Evolutionary conservation across 2,888 invertebrate genomes (phyloP).

Genomic region (Dascillus cervinus): DNA sequence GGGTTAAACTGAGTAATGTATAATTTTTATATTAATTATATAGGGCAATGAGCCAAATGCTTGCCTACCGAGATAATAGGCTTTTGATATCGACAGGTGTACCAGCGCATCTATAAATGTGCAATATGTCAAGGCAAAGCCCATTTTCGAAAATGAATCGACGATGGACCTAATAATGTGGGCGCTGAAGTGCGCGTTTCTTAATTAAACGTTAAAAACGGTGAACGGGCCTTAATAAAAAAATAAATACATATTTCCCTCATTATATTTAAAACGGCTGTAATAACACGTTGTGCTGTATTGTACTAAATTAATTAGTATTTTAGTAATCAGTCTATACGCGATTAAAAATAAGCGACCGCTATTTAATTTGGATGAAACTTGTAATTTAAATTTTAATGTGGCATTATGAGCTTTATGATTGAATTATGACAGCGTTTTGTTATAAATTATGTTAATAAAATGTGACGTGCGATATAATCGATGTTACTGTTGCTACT

Average conservation of each 20-base stretch:
- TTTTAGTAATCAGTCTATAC: constrained; percentile 13
- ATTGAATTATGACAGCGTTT: constrained; percentile 4
- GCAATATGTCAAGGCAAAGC: too few species aligned
- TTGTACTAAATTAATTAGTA: constrained; percentile 14
- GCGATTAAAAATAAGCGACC: constrained; percentile 9
- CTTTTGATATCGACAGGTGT: constrained; percentile 20
- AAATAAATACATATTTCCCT: constrained; percentile 13
- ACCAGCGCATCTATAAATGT: neutral
- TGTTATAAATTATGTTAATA: constrained; percentile 7
- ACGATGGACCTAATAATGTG: too few species aligned
- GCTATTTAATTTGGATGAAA: constrained; percentile 11
- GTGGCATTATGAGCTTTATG: neutral
- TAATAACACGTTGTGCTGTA: constrained; percentile 14
- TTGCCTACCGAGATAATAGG: constrained; percentile 20
- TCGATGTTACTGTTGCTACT: neutral
- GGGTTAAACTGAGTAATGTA: constrained; percentile 15
- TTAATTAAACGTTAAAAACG: constrained; percentile 10
- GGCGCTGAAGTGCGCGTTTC: too few species aligned
- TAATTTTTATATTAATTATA: constrained; percentile 27
- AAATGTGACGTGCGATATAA: neutral
- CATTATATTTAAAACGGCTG: constrained; percentile 15
- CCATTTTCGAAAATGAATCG: neutral
- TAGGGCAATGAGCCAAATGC: constrained; percentile 24
- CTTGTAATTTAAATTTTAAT: constrained; percentile 1
- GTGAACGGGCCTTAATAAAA: constrained; percentile 7